A percentile compares a stretch with the other conserved stretches of the same genome.
These are phyloP conservation scores for Platysteira castanea DNA, from an alignment of 2,113 vertebrate genomes.

Conservation along the genomic window DNA sequence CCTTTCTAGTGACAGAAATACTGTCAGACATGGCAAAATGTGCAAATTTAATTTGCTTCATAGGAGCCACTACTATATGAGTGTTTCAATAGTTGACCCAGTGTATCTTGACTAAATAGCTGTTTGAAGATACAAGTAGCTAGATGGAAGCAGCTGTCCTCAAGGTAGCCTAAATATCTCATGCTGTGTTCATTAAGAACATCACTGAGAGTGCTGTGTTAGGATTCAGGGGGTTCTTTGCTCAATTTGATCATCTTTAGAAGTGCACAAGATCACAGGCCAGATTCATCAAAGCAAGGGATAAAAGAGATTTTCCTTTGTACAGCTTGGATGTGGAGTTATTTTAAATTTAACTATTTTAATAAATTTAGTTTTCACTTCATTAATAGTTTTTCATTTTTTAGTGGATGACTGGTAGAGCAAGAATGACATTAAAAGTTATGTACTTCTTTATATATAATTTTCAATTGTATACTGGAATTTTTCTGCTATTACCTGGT, in stretches of 20 bases:
- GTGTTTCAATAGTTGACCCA: not conserved
- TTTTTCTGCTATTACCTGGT: not conserved
- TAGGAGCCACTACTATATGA: not conserved
- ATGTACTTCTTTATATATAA: not conserved
- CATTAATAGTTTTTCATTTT: not conserved
- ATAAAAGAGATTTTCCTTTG: slow-evolving; percentile 47
- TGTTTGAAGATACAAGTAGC: slow-evolving; percentile 15
- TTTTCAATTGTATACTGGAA: not conserved
- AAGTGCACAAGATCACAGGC: slow-evolving; percentile 41
- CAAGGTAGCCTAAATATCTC: slow-evolving; percentile 40
- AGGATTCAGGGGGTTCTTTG: not conserved
- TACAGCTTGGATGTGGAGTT: not conserved
- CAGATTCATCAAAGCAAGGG: slow-evolving; percentile 38
- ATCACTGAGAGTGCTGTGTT: not conserved
- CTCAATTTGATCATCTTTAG: slow-evolving; percentile 44
- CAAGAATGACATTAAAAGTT: not conserved
- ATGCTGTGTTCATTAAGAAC: slow-evolving; percentile 54
- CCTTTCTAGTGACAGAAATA: not conserved
- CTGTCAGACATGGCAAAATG: not conserved
- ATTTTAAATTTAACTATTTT: slow-evolving; percentile 39
- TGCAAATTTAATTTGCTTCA: not conserved
- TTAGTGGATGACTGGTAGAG: not conserved
- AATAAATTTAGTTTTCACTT: not conserved
- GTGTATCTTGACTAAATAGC: slow-evolving; percentile 9
- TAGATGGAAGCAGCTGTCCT: slow-evolving; percentile 24